Evolutionary conservation across 2,888 invertebrate genomes (phyloP), one percentile per base, ranked within the genome.

Genomic region (Heliconius aoede): DNA sequence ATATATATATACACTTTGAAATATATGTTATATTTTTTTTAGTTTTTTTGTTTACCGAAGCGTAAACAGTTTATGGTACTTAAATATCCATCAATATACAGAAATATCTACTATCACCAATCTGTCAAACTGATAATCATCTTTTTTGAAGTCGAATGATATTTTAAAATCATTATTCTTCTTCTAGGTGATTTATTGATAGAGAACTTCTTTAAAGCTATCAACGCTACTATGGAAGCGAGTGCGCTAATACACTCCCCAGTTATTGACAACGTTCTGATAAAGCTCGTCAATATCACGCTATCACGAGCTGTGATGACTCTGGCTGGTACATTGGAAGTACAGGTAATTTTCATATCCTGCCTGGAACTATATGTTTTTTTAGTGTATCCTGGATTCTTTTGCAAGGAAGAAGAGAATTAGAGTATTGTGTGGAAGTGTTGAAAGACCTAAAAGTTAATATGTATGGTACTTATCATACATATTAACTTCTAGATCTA

Each of bases 141-240:
- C 51, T 9, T 8, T 55, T 55, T n/a, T n/a, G 3, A 55, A 55
- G 7, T 62, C 0, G 5, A 13, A 13, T 11, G n/a, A n/a, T n/a
- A n/a, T n/a, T n/a, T n/a, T n/a, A n/a, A 5, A 13, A 13, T 15
- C 0, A 1, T 61, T 58, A 71, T 55, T 8, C 21, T 55, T 11
- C 15, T 36, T 58, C n/a, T 90, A 95, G 97, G 97, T 71, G 96
- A 97, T 84, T 93, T 98, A n/a, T 95, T 95, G 11, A 96, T 97
- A 32, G 97, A 97, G 86, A 98, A 98, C 86, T 97, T 97, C 91
- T 97, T 97, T 91, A 96, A 96, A 84, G 95, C 95, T 79, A 85
- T 94, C 65, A 89, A 85, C 58, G 80, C 84, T 0, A 83, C 80
- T 74, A 90, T 84, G n/a, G 91, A 86, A 73, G 89, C 84, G n/a